Conservation (phyloP, 2,797 vertebrate genomes). For the Oryzias dopingdopingensis region DNA sequence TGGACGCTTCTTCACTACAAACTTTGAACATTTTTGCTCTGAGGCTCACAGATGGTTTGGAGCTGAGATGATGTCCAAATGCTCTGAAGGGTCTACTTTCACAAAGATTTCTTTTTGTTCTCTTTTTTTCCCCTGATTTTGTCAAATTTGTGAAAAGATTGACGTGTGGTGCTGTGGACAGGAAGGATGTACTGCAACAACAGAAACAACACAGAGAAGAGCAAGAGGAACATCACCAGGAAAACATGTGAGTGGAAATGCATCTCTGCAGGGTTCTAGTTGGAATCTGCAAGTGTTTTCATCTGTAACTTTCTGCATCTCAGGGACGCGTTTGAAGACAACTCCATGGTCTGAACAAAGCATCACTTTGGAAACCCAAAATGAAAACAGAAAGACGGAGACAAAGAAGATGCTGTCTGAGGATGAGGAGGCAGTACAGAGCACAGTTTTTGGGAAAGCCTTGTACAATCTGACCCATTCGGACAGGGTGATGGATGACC, state of each 20-base stretch:
- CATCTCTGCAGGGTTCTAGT: background rate
- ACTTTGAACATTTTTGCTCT: background rate
- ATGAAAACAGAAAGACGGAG: slow-evolving; percentile 15
- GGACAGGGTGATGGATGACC: slow-evolving; percentile 64
- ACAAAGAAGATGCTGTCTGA: slow-evolving; percentile 18
- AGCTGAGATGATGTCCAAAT: slow-evolving; percentile 5
- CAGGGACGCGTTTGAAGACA: slow-evolving; percentile 46
- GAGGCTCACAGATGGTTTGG: slow-evolving; percentile 11
- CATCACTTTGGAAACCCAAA: slow-evolving; percentile 8
- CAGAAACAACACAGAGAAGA: slow-evolving; percentile 45
- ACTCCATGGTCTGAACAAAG: slow-evolving; percentile 16
- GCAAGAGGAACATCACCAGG: slow-evolving; percentile 55
- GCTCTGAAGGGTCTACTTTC: background rate
- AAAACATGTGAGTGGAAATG: slow-evolving; percentile 65
- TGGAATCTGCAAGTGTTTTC: no score
- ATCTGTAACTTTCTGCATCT: slow-evolving; percentile 7
- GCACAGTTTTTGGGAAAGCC: slow-evolving; percentile 62
- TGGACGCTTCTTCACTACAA: background rate
- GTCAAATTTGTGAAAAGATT: slow-evolving; percentile 5
- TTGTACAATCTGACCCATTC: slow-evolving; percentile 65
- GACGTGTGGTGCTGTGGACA: background rate
- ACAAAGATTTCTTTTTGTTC: slow-evolving; percentile 5
- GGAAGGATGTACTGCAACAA: slow-evolving; percentile 61
- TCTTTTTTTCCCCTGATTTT: slow-evolving; percentile 2
- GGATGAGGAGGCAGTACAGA: slow-evolving; percentile 13